These are phyloP conservation scores for Adelosebastes latens DNA, from an alignment of 2,797 vertebrate species.

Conservation along the genomic window DNA sequence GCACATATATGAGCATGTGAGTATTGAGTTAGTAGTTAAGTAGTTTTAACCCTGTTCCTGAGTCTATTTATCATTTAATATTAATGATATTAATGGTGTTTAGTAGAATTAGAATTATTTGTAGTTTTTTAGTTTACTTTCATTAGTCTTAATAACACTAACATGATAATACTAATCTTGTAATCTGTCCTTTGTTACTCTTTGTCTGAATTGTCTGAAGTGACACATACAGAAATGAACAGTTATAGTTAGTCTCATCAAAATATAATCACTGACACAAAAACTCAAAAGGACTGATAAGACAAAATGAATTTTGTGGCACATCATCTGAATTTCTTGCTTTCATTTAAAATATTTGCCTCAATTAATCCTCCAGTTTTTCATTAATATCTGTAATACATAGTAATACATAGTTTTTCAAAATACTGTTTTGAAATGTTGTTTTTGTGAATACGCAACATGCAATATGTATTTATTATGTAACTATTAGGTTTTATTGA, in stretches of 20 bases:
- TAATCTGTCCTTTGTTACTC: not conserved
- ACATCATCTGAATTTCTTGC: not conserved
- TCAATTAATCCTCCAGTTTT: not conserved
- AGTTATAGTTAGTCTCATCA: not conserved
- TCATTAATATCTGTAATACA: not conserved
- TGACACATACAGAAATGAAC: not conserved
- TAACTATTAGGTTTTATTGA: not conserved
- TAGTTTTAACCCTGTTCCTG: not conserved
- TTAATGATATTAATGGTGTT: too few species aligned
- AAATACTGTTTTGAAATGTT: not conserved
- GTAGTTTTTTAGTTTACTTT: not conserved
- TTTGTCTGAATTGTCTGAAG: not conserved
- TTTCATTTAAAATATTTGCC: not conserved
- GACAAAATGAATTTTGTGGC: not conserved
- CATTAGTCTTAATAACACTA: not conserved
- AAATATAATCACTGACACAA: not conserved
- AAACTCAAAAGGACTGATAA: not conserved
- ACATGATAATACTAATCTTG: too few species aligned
- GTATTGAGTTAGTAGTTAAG: not conserved
- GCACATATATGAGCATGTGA: not conserved
- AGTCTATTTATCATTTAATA: not conserved
- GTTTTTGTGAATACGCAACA: too few species aligned
- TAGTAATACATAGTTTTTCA: not conserved
- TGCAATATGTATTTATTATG: not conserved
- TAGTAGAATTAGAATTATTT: too few species aligned